These are phyloP conservation scores for Diplosoma virens DNA, from an alignment of 23 tunicate genomes.

Conservation along the genomic window DNA sequence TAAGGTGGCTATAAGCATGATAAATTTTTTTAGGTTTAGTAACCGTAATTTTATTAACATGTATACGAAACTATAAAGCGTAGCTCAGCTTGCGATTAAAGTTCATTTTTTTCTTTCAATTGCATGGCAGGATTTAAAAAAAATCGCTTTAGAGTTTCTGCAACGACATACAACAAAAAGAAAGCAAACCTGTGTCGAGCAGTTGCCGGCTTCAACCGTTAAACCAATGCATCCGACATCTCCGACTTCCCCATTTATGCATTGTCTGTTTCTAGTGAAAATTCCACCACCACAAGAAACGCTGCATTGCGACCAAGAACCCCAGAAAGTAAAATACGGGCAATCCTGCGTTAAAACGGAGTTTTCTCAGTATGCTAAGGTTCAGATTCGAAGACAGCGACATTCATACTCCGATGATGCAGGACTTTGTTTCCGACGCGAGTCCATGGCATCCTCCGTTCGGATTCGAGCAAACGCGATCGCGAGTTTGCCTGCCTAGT, in stretches of 20 bases:
- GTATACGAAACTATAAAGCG: too few species aligned
- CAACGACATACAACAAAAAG: too few species aligned
- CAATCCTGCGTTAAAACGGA: constrained; percentile 54
- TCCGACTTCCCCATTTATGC: constrained; percentile 58
- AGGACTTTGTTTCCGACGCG: constrained; percentile 28
- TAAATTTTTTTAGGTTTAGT: too few species aligned
- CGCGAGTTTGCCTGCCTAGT: constrained; percentile 47
- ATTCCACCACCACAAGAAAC: constrained; percentile 68
- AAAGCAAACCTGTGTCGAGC: constrained; percentile 41
- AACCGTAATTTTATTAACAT: too few species aligned
- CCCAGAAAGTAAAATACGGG: constrained; percentile 72
- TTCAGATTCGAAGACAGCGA: not conserved
- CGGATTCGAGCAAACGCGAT: constrained; percentile 37
- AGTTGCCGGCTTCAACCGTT: constrained; percentile 26
- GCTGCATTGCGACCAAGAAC: constrained; percentile 65
- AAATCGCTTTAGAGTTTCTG: too few species aligned
- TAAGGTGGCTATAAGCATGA: too few species aligned
- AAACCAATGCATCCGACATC: constrained; percentile 56
- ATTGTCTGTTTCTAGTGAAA: constrained; percentile 36
- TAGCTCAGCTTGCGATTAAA: not conserved
- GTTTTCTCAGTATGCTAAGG: not conserved
- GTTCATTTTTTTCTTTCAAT: not conserved
- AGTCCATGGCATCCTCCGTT: constrained; percentile 33
- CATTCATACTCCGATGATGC: constrained; percentile 61
- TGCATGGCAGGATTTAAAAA: not conserved